Base-by-base conservation (phyloP, 92 coral and sea anemone species). In the Siderastrea radians region DNA sequence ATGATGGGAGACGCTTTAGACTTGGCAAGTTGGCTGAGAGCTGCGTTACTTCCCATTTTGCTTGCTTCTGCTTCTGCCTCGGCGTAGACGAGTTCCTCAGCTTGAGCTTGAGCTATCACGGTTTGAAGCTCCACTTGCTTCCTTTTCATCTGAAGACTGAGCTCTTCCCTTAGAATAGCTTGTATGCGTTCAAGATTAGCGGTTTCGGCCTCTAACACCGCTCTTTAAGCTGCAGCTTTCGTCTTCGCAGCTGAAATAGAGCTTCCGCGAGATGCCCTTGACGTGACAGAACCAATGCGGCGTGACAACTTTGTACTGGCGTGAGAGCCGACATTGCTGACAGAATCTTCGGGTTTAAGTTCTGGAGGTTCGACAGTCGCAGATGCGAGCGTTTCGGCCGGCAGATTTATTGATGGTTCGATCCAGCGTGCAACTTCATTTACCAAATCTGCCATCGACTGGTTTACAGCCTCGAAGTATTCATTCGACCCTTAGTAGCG, bases 161-260 rank as follows among this genome's bases (percentile, higher is more conserved):
- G 68, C 54, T 77, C 81, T 45, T 77, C 81, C 38, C 44, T 78
- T 49, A 60, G 48, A 13, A 73, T 49, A 7, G 78, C 60, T 14
- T 49, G 78, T 60, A 75, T 75, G 8, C 68, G 66, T 49, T 80
- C 74, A 12, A 92, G 50, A n/a, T 59, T n/a, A 0, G n/a, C 38
- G 14, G 90, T 88, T 71, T 87, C 90, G 5, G 75, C 92, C 48
- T 79, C 84, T 5, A 92, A 75, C 17, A 80, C 71, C 9, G 92
- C 95, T 71, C 52, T 87, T 67, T 66, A 72, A 6, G 82, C 91
- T 9, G 86, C 81, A 17, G 91, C 86, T 54, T 73, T 79, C 38
- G 91, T 80, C 63, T 76, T 52, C 17, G 82, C 80, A 2, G 84
- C 77, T 66, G 2, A 46, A 79, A 79, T 59, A 46, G 83, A 79